Percentiles rank a stretch among this genome's conserved stretches.
phyloP scores from a whole-genome alignment of 2,797 vertebrate genomes.

The Emys orbicularis region DNA sequence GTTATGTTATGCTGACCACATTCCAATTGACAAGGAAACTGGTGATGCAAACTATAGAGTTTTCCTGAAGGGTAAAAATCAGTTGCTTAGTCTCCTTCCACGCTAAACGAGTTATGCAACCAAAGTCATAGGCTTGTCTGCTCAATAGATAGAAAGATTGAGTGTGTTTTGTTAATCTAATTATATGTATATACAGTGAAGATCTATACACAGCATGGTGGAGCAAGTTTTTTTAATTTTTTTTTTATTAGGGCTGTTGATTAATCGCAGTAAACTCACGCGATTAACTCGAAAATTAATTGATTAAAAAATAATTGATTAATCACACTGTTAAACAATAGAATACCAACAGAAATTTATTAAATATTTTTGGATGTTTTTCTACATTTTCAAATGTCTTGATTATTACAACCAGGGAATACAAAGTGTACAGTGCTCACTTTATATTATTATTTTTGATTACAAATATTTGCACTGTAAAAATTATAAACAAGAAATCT shows the following conservation, averaged over 20 bases:
- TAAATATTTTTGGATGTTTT: too few relatives aligned
- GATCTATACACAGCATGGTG: neutral
- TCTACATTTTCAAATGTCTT: too few relatives aligned
- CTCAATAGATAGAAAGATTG: neutral
- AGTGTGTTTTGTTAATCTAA: neutral
- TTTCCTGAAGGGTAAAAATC: neutral
- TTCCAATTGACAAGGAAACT: neutral
- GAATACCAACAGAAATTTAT: too few relatives aligned
- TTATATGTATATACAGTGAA: neutral
- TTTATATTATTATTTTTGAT: too few relatives aligned
- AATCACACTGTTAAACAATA: too few relatives aligned
- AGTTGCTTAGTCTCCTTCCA: neutral
- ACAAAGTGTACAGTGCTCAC: too few relatives aligned
- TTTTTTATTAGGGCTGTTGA: neutral
- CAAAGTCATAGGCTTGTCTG: neutral
- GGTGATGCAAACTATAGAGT: neutral
- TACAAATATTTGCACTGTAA: too few relatives aligned
- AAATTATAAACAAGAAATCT: too few relatives aligned
- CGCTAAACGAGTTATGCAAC: neutral
- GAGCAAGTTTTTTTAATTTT: neutral
- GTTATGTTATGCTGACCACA: neutral
- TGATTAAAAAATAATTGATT: too few relatives aligned
- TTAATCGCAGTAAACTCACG: too few relatives aligned
- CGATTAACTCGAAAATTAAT: too few relatives aligned
- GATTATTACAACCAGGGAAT: too few relatives aligned